Conservation (phyloP, 1,140 invertebrate genomes). For the Diachasma alloeum region DNA sequence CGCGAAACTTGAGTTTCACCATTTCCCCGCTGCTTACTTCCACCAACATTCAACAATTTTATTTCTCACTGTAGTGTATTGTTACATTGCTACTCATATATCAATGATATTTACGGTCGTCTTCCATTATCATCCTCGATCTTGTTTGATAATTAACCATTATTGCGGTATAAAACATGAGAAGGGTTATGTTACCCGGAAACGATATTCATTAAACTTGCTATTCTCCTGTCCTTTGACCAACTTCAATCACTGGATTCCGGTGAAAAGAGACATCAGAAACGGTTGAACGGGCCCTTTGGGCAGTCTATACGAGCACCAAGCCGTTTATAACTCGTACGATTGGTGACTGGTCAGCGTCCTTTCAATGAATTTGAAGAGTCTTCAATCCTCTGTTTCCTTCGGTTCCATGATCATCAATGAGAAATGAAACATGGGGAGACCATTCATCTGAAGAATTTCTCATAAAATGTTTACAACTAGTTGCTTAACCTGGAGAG, state of each 20-base stretch:
- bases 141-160: not conserved
- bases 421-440: no score
- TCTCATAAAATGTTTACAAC: no score
- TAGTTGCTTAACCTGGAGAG: no score
- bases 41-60: not conserved
- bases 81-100: not conserved
- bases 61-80: not conserved
- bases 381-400: no score
- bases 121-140: not conserved
- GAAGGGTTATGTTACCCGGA: not conserved
- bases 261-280: not conserved
- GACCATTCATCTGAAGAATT: no score
- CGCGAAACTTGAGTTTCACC: conserved; percentile 26
- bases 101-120: not conserved
- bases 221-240: not conserved
- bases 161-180: not conserved
- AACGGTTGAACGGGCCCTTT: not conserved
- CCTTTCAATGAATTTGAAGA: not conserved
- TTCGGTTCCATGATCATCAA: no score
- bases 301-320: not conserved
- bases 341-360: not conserved
- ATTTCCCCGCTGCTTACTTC: not conserved
- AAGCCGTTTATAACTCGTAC: not conserved
- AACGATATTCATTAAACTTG: not conserved
- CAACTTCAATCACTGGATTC: not conserved